These are phyloP conservation scores for Mirounga angustirostris DNA, from an alignment of 2,113 vertebrate species.

Conservation along the genomic window DNA sequence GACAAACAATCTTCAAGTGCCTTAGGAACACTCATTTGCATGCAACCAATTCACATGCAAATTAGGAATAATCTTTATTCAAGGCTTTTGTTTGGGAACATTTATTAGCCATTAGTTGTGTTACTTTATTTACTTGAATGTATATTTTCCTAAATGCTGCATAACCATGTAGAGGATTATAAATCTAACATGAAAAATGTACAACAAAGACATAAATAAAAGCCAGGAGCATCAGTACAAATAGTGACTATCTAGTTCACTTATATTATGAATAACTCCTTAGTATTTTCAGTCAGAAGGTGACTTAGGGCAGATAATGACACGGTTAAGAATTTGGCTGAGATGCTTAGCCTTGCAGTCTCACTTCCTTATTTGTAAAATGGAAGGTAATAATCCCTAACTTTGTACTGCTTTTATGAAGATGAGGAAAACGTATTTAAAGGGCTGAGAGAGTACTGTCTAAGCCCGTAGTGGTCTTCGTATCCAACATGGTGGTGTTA, in stretches of 20 bases:
- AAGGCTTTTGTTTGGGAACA: conserved; percentile 34
- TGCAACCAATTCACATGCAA: conserved; percentile 67
- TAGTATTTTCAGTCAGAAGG: conserved; percentile 35
- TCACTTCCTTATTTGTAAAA: conserved; percentile 30
- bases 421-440: not conserved
- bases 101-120: conserved; percentile 65
- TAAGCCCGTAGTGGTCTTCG: not conserved
- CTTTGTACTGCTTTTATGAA: conserved; percentile 1
- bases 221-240: not conserved
- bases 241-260: not conserved
- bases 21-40: conserved; percentile 64
- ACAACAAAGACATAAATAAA: conserved; percentile 36
- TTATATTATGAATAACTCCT: conserved; percentile 32
- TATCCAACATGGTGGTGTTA: not conserved
- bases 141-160: conserved; percentile 63
- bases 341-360: not conserved
- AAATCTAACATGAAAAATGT: conserved; percentile 51
- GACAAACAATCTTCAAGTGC: conserved; percentile 44
- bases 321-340: not conserved
- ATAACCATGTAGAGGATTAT: conserved; percentile 46
- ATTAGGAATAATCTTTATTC: conserved; percentile 69
- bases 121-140: conserved; percentile 60
- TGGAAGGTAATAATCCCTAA: not conserved
- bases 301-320: conserved; percentile 6
- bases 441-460: not conserved